Base-by-base conservation (phyloP, 1,140 invertebrate genomes). In the Macrosteles quadrilineatus region DNA sequence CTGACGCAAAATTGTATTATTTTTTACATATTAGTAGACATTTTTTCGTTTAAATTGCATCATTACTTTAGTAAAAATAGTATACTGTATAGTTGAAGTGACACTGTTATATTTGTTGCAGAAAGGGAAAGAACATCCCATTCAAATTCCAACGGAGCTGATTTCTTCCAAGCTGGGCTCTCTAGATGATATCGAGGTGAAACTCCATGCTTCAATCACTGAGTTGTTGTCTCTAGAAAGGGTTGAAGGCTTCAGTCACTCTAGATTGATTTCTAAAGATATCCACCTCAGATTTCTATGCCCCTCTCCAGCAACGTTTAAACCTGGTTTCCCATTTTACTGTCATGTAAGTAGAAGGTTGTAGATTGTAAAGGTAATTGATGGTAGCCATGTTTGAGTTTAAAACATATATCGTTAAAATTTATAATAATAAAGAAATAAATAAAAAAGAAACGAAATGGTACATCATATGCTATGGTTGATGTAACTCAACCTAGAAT, bases 241-340 rank as follows among this genome's bases (percentile, higher is more conserved):
- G 1, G 64, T 76, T 43, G 62, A 71, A 9, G 80, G 85, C 0
- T 87, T 80, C 74, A 82, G 83, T 23, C 81, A 82, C 59, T 83
- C 85, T 1, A 74, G 82, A 45, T 80, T 88, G 6, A 83, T 85
- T 64, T 78, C 80, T 32, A 79, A 81, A 12, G 75, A 76, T 11
- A 69, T 86, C 4, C 77, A 78, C 50, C 68, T 89, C 2, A 76
- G 79, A 30, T 87, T 88, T 76, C 76, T 88, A 1, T 85, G 85
- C 25, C 76, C 80, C 31, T 76, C 75, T 45, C 81, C 85, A 1
- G 75, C 82, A 45, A 78, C 85, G 30, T 89, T 88, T 74, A 87
- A 84, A 75, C 87, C 87, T 2, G 82, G 83, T 68, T 82, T 85
- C 75, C 79, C 81, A 0, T 81, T 86, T 70, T 79, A 80, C 27